Percentiles rank a stretch among this genome's conserved stretches.
phyloP scores from a whole-genome alignment of 2,113 vertebrate genomes.

The Brachionichthys hirsutus region DNA sequence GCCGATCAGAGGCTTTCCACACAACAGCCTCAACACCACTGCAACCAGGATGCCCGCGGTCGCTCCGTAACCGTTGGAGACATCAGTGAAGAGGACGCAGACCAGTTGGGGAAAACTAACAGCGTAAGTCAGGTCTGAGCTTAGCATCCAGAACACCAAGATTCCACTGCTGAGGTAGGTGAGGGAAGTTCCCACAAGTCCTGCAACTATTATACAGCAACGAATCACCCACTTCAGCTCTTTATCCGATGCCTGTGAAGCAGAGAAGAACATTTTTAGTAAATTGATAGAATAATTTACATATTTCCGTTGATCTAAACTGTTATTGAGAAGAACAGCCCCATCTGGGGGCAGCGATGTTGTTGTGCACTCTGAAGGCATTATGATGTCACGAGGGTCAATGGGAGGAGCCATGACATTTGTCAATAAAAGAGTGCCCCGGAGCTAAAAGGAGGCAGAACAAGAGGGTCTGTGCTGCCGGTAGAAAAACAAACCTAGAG shows the following conservation, averaged over 20 bases:
- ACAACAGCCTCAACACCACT: constrained; percentile 66
- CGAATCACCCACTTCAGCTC: constrained; percentile 75
- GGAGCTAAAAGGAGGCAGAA: no score
- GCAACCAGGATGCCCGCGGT: constrained; percentile 61
- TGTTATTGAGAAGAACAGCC: no score
- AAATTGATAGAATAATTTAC: no score
- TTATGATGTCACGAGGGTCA: no score
- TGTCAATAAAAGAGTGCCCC: no score
- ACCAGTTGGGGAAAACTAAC: constrained; percentile 76
- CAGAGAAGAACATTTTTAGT: not conserved
- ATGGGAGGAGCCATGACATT: no score
- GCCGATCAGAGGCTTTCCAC: constrained; percentile 69
- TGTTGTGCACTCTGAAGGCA: no score
- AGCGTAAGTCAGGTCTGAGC: constrained; percentile 67
- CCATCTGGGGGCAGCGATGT: no score
- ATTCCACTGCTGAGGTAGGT: constrained; percentile 65
- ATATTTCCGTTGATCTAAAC: no score
- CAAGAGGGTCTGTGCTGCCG: no score
- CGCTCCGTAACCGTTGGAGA: constrained; percentile 72
- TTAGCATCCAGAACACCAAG: constrained; percentile 74
- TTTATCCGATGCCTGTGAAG: constrained; percentile 56
- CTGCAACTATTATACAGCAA: constrained; percentile 62
- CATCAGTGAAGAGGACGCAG: constrained; percentile 53
- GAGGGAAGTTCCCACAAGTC: constrained; percentile 52
- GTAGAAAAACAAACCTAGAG: no score